These are phyloP conservation scores for Alosa sapidissima DNA, from an alignment of 2,797 vertebrate species.

Conservation along the genomic window DNA sequence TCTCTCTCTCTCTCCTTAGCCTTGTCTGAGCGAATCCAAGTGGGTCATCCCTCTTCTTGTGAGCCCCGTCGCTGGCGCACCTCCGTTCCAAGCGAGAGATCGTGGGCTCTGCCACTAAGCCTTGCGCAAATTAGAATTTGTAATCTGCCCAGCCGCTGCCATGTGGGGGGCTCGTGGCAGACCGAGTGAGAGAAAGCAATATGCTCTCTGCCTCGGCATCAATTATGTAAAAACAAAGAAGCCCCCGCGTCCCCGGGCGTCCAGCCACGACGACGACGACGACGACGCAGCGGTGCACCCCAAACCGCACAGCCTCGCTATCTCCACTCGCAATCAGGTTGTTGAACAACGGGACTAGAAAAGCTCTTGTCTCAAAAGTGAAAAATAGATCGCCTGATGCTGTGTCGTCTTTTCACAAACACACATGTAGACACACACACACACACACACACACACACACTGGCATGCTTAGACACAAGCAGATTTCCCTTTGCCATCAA, in stretches of 20 bases:
- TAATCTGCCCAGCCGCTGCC: constrained; percentile 41
- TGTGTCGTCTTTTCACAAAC: not conserved
- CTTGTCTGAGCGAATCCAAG: constrained; percentile 43
- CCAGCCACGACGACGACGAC: not conserved
- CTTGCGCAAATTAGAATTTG: constrained; percentile 47
- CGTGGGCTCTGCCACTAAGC: constrained; percentile 37
- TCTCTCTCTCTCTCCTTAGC: not conserved
- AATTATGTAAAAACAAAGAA: constrained; percentile 42
- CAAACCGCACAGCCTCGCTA: not conserved
- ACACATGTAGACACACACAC: not conserved
- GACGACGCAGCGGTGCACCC: not conserved
- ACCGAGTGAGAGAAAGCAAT: constrained; percentile 17
- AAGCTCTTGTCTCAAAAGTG: not conserved
- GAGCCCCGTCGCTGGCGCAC: constrained; percentile 32
- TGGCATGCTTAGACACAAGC: not conserved
- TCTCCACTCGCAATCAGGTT: not conserved
- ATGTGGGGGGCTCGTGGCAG: not conserved
- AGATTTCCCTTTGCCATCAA: not conserved
- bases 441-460: not conserved
- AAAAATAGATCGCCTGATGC: not conserved
- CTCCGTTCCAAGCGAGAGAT: constrained; percentile 35
- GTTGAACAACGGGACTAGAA: not conserved
- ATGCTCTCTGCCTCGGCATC: constrained; percentile 41
- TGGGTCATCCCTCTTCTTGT: constrained; percentile 46
- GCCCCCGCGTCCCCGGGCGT: not conserved